Evolutionary conservation across 2,797 vertebrate species (phyloP), one percentile per base, ranked within the genome.

Genomic region (Siniperca undulata): DNA sequence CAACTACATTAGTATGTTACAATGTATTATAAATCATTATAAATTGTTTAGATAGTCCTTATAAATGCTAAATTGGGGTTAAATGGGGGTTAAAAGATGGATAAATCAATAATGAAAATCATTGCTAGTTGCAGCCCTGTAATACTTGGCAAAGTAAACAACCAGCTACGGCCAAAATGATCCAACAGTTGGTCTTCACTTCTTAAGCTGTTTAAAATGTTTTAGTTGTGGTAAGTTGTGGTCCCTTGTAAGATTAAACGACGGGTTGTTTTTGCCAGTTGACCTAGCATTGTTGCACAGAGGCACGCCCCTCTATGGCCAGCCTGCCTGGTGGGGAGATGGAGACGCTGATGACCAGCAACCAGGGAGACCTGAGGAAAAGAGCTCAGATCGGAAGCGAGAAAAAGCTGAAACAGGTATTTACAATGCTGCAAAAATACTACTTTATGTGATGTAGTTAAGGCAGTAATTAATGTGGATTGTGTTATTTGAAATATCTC

Each of bases 311-410:
- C 94, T 99, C 19, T 99, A 99, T 56, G 98, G 98, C 3, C 98
- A 99, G 86, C 98, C 98, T 38, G 97, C 98, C 8, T 99, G 98
- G 98, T 99, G 98, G 98, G 98, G 98, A 69, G 98, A 99, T 20
- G 97, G 95, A 82, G 97, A 98, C 3, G 87, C 95, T 40, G 95
- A 96, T 74, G 95, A 96, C n/a, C 93, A 97, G 80, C 95, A 94
- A 78, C 92, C 93, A 66, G 94, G 91, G 83, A 97, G 95, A 76
- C 92, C 95, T 11, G 96, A 97, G 44, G 93, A 95, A 62, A 97
- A 96, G 78, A 74, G 81, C 48, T 95, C 95, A 64, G 96, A 95
- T 59, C 96, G 94, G 87, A 94, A 87, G 38, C 93, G 93, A 30
- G 97, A 97, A 76, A 93, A 91, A 11, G 84, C 85, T 55, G 94